phyloP scores from a whole-genome alignment of 1,140 invertebrate genomes.

The Vanessa tameamea region DNA sequence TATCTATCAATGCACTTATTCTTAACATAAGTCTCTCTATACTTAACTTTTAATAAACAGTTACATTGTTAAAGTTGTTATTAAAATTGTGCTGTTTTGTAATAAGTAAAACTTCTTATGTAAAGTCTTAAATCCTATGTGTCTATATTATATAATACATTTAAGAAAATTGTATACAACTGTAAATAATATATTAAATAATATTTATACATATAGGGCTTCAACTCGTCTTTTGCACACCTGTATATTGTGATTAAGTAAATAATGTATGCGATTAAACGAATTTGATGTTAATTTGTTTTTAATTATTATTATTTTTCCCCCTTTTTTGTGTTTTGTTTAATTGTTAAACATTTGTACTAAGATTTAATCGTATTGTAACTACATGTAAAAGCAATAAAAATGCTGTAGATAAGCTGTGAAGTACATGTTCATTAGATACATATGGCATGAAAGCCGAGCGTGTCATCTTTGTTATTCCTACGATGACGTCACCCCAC shows the following conservation, averaged over 20 bases:
- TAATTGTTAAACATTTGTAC: no score
- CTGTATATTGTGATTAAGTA: constrained; percentile 44
- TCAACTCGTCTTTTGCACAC: constrained; percentile 58
- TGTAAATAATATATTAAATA: constrained; percentile 26
- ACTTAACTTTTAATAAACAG: not conserved
- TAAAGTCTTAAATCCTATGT: no score
- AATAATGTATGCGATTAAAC: constrained; percentile 38
- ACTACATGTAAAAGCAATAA: no score
- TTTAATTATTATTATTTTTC: constrained; percentile 4
- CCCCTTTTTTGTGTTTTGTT: not conserved
- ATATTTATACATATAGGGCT: constrained; percentile 22
- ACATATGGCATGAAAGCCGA: no score
- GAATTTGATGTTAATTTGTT: constrained; percentile 38
- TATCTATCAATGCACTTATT: not conserved
- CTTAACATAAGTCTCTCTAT: not conserved
- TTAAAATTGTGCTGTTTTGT: no score
- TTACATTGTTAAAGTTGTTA: not conserved
- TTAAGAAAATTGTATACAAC: constrained; percentile 10
- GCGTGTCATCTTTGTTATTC: no score
- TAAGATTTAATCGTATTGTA: no score
- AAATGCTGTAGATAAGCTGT: no score
- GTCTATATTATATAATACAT: not conserved
- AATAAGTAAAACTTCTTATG: no score
- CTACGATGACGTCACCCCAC: no score
- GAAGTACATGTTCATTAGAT: no score